phyloP scores from a whole-genome alignment of 2,888 invertebrate species.

The Nesidiocoris tenuis region DNA sequence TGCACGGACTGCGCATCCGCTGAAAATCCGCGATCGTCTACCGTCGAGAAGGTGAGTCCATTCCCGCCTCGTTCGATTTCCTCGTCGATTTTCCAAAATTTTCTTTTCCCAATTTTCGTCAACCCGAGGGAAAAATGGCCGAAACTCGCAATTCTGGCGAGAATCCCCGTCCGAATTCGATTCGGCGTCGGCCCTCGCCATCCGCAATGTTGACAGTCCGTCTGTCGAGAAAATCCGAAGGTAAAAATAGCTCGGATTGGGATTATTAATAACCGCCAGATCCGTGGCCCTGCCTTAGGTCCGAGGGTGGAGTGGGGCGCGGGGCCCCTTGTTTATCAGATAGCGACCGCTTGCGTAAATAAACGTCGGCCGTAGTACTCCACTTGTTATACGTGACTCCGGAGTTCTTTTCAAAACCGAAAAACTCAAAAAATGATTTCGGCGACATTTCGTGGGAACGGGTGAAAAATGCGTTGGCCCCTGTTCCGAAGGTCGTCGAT shows the following conservation, averaged over 20 bases:
- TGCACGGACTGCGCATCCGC: not conserved
- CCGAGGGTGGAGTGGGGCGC: not conserved
- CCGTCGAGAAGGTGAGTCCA: not conserved
- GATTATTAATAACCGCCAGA: not conserved
- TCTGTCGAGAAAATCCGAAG: not conserved
- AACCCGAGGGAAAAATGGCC: no score
- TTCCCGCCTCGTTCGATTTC: not conserved
- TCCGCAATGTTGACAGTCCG: not conserved
- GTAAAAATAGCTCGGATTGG: not conserved
- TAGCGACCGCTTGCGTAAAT: not conserved
- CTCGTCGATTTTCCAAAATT: not conserved
- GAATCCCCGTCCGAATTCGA: no score
- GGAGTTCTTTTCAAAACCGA: no score
- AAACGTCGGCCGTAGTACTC: no score
- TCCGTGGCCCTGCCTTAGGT: not conserved
- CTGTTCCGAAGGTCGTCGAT: no score
- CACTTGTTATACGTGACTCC: no score
- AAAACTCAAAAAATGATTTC: no score
- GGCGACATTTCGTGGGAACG: no score
- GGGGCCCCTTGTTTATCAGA: not conserved
- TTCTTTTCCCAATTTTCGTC: no score
- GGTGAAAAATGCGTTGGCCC: no score
- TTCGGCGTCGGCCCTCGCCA: no score
- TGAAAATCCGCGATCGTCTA: not conserved
- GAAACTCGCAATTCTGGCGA: no score